phyloP scores from a whole-genome alignment of 2,113 vertebrate genomes.

The Prietella phreatophila region DNA sequence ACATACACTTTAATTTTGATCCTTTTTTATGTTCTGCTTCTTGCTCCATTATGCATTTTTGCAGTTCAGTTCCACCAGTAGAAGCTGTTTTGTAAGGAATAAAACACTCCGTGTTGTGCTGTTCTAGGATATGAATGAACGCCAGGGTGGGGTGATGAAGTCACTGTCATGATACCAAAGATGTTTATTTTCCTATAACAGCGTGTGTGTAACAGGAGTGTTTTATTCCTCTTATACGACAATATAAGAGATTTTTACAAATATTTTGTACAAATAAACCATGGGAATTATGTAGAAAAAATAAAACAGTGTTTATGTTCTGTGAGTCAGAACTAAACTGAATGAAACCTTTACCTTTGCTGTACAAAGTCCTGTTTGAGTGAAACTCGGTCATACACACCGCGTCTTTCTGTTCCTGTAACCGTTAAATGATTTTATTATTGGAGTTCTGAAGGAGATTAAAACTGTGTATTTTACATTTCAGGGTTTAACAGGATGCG shows the following conservation, averaged over 20 bases:
- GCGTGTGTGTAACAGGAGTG: no score
- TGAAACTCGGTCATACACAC: not conserved
- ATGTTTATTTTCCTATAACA: no score
- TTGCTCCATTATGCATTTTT: not conserved
- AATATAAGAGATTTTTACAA: no score
- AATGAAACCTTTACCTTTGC: not conserved
- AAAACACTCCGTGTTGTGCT: not conserved
- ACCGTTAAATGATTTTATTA: not conserved
- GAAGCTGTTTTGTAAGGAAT: not conserved
- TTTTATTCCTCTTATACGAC: no score
- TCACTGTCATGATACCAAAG: not conserved
- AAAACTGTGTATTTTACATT: conserved; percentile 19
- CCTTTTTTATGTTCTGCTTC: not conserved
- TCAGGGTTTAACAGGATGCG: conserved; percentile 54
- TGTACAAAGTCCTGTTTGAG: not conserved
- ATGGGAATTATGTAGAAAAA: not conserved
- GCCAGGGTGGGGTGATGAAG: not conserved
- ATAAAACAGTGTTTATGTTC: no score
- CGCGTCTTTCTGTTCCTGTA: not conserved
- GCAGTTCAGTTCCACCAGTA: not conserved
- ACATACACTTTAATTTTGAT: not conserved
- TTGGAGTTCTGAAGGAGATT: conserved; percentile 5
- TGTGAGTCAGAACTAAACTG: not conserved
- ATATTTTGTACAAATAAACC: not conserved
- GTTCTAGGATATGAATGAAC: not conserved